Evolutionary conservation across 2,888 invertebrate species (phyloP), one percentile per base, ranked within the genome.

Genomic region (Unio pictorum): DNA sequence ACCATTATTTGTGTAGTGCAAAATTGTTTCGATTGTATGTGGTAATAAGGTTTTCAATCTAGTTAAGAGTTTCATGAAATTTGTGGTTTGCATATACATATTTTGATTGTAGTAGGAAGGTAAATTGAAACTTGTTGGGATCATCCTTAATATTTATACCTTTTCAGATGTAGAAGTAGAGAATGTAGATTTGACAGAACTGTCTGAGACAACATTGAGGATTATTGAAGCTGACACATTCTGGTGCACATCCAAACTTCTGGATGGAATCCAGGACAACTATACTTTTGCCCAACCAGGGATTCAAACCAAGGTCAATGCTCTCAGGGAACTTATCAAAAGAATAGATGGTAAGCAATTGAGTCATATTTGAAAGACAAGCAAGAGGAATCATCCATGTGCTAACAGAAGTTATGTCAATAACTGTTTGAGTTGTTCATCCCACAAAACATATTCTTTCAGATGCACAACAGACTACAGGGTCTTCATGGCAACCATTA

Each of bases 201-300:
- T 99, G 80, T 91, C 94, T 0, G 93, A 95, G 85, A 94, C 94
- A 66, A 94, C 94, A 87, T 91, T 96, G 71, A 94, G 95, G 84
- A 93, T 95, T 74, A 96, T 99, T 66, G 99, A 99, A 92, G 98
- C 99, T 0, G 99, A 99, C 91, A 96, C 97, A 57, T 99, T 97
- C 92, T 99, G 99, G 99, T 99, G 98, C 90, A 93, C 98, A 80
- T 96, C 97, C 20, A 97, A 98, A 90, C 95, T 99, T 88, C 92
- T 99, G 70, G 99, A 99, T 91, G 97, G 98, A 80, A 99, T 99
- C 86, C 98, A 98, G 92, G 98, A 99, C 91, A 99, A 99, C 91
- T 99, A 99, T 90, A 99, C 99, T 85, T 99, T 99, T 92, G 99
- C 99, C 85, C 99, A 99, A 92, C 95, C 99, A 75, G 99, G 99